Base-by-base conservation (phyloP, 2,113 vertebrate genomes). In the Uropsilus gracilis region DNA sequence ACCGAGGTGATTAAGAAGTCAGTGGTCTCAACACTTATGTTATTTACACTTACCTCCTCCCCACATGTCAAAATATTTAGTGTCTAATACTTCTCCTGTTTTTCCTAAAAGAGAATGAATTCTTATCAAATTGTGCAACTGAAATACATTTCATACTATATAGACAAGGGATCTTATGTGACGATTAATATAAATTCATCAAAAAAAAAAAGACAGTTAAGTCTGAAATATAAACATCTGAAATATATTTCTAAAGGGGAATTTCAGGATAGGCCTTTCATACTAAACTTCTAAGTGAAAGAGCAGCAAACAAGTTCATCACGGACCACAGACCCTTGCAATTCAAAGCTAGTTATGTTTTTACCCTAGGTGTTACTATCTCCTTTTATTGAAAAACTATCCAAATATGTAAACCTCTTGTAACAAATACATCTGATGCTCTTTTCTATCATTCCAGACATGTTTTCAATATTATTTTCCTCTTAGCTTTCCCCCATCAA, bases 61-160 rank as follows among this genome's bases (percentile, higher is more conserved):
- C 99, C 99, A 99, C 99, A 99, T 99, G 97, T 99, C 99, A 95
- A 99, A 99, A 96, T 86, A 99, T 2, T 98, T 99, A 0, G 99
- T 99, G 84, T 99, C 99, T 55, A 98, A 8, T 7, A 98, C 68
- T 39, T 98, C 98, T 53, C 99, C 99, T 0, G 98, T 99, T 98
- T 96, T 99, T 39, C 99, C 99, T 99, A 92, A 61, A 97, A 98
- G 84, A 71, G 64, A 95, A 68, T 68, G 28, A 96, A 87, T 71
- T 75, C 2, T 53, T 11, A 75, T 86, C 28, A 95, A 53, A 92
- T 82, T 84, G 89, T 26, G 28, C 68, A 90, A 89, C 0, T 78
- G 69, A 91, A 91, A 78, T 37, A 91, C 37, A 63, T 32, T 32
- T 20, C 26, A 76, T 4, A 44, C 0, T 88, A 8, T 16, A 30